Evolutionary conservation across 2,113 vertebrate genomes (phyloP).

Genomic region (Callipepla squamata): DNA sequence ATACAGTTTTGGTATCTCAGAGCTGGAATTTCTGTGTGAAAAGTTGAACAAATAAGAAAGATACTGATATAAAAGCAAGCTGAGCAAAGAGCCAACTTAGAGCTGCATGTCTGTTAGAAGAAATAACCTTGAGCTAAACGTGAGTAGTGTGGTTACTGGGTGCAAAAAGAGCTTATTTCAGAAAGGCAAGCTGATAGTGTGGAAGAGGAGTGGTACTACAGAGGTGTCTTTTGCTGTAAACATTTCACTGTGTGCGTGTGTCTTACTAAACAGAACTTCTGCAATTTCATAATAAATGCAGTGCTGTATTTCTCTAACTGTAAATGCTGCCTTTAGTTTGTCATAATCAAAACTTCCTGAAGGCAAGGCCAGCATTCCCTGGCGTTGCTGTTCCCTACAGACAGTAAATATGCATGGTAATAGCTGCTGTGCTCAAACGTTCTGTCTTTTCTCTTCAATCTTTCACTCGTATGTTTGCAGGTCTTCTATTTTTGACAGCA

Average conservation of each 20-base stretch:
- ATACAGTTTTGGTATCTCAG: background rate
- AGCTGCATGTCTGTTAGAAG: background rate
- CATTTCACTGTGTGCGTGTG: background rate
- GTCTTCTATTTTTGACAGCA: conserved; percentile 87
- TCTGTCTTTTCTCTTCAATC: conserved; percentile 56
- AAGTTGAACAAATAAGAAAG: background rate
- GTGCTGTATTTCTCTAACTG: background rate
- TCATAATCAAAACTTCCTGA: background rate
- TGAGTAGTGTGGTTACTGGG: background rate
- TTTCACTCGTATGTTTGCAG: conserved; percentile 69
- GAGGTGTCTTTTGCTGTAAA: background rate
- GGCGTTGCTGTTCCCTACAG: background rate
- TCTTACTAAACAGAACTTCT: background rate
- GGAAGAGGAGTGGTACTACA: background rate
- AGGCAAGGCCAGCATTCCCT: background rate
- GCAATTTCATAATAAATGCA: background rate
- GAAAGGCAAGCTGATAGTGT: background rate
- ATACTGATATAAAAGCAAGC: background rate
- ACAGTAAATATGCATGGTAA: background rate
- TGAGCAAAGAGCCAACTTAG: background rate
- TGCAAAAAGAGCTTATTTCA: background rate
- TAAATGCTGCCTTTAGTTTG: background rate
- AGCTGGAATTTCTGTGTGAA: background rate
- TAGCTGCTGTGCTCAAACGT: conserved; percentile 16
- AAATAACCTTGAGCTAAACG: background rate